phyloP scores from a whole-genome alignment of 1,140 invertebrate genomes.

The Reticulitermes speratus region DNA sequence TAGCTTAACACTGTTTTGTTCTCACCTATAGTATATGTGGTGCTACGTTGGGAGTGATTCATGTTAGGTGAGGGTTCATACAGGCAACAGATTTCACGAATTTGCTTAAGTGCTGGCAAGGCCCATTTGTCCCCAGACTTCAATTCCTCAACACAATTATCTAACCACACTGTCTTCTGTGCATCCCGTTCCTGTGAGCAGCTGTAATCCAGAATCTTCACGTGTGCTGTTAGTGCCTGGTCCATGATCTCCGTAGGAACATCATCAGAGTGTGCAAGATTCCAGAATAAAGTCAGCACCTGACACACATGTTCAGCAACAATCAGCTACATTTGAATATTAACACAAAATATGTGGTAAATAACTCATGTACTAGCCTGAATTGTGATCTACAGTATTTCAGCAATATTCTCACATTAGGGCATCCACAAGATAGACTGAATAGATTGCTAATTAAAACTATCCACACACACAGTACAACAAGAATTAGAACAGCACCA shows the following conservation, averaged over 20 bases:
- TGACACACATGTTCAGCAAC: conserved; percentile 43
- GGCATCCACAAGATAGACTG: too few species aligned
- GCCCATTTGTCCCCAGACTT: conserved; percentile 89
- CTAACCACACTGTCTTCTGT: conserved; percentile 94
- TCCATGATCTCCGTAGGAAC: conserved; percentile 97
- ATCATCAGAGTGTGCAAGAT: conserved; percentile 93
- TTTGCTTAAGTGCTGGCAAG: conserved; percentile 91
- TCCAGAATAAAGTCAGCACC: conserved; percentile 97
- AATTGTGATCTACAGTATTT: too few species aligned
- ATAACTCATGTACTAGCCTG: too few species aligned
- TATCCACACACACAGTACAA: too few species aligned
- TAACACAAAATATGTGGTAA: too few species aligned
- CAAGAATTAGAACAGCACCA: too few species aligned
- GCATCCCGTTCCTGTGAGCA: conserved; percentile 93
- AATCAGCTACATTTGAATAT: conserved; percentile 25
- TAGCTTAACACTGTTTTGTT: neutral
- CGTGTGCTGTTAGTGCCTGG: conserved; percentile 90
- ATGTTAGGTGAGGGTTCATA: conserved; percentile 82
- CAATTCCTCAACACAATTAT: conserved; percentile 93
- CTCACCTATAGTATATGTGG: conserved; percentile 65
- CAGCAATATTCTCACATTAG: too few species aligned
- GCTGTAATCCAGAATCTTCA: conserved; percentile 97
- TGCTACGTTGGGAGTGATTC: conserved; percentile 61
- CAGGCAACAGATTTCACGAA: conserved; percentile 91
- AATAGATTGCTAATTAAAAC: too few species aligned